Evolutionary conservation across 2,113 vertebrate genomes (phyloP).

Genomic region (Microcebus murinus): DNA sequence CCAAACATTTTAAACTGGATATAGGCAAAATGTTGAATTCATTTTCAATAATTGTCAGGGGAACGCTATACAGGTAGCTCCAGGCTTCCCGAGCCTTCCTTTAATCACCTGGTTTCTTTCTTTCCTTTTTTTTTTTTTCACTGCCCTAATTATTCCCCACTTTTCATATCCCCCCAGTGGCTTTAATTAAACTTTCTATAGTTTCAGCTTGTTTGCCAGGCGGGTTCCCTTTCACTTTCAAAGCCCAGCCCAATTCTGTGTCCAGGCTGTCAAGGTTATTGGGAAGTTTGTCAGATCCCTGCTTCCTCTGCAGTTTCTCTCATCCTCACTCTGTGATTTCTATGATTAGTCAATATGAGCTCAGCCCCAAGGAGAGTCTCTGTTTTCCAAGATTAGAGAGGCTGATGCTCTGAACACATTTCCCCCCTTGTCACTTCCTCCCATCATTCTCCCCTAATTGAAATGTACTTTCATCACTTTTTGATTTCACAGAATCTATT

Average conservation of each 20-base stretch:
- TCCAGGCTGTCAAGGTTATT: constrained; percentile 55
- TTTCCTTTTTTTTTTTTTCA: not conserved
- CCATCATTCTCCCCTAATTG: not conserved
- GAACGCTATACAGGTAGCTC: constrained; percentile 27
- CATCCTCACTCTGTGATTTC: not conserved
- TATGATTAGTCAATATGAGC: not conserved
- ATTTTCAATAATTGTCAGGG: not conserved
- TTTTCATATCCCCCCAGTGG: constrained; percentile 56
- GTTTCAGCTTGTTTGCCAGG: constrained; percentile 55
- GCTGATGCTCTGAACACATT: not conserved
- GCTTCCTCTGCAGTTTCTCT: constrained; percentile 8
- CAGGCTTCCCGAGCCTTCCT: not conserved
- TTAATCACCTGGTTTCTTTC: not conserved
- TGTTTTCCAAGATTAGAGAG: constrained; percentile 52
- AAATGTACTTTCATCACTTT: constrained; percentile 46
- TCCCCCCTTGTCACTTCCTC: constrained; percentile 46
- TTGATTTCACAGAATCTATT: constrained; percentile 51
- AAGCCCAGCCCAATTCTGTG: not conserved
- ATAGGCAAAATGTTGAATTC: constrained; percentile 9
- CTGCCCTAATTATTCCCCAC: constrained; percentile 56
- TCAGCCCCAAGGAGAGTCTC: not conserved
- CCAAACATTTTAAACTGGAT: not conserved
- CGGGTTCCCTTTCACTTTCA: constrained; percentile 21
- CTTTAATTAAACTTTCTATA: constrained; percentile 75
- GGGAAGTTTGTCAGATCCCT: not conserved